Conservation (phyloP, 2,797 vertebrate species). For the Silurus aristotelis region DNA sequence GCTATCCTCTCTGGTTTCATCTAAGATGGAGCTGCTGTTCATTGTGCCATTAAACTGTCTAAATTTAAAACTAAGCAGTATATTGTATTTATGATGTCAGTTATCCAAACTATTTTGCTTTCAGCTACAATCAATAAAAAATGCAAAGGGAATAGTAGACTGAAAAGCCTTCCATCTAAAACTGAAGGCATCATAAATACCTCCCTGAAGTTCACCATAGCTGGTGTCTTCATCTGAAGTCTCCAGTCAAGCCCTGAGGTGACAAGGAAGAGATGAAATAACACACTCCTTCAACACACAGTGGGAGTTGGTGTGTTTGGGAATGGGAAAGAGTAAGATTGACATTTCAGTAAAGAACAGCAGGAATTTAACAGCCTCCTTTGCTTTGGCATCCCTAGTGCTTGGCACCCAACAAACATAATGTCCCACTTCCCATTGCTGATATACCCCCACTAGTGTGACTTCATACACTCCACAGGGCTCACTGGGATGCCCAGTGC, state of each 20-base stretch:
- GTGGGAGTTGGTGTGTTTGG: conserved; percentile 16
- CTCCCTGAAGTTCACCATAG: conserved; percentile 28
- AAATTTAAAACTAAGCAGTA: conserved; percentile 40
- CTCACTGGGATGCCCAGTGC: neutral
- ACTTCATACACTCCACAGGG: conserved; percentile 5
- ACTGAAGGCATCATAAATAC: neutral
- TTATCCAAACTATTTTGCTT: conserved; percentile 24
- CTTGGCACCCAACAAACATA: conserved; percentile 19
- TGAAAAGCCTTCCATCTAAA: neutral
- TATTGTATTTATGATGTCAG: conserved; percentile 41
- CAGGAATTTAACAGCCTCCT: conserved; percentile 37
- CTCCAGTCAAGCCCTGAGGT: conserved; percentile 34
- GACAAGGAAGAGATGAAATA: conserved; percentile 18
- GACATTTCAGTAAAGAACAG: conserved; percentile 36
- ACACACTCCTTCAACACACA: conserved; percentile 15
- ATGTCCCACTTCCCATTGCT: conserved; percentile 8
- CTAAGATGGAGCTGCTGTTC: neutral
- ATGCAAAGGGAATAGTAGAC: conserved; percentile 30
- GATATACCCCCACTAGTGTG: conserved; percentile 3
- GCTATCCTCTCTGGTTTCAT: conserved; percentile 1
- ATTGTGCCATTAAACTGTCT: conserved; percentile 22
- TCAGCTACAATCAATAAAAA: conserved; percentile 32
- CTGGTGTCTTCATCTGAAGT: conserved; percentile 27
- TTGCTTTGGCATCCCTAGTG: conserved; percentile 44
- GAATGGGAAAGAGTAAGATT: conserved; percentile 21